Percentiles rank a stretch among this genome's conserved stretches.
These are phyloP conservation scores for Venustoraphidia nigricollis DNA, from an alignment of 2,888 invertebrate species.

Conservation along the genomic window DNA sequence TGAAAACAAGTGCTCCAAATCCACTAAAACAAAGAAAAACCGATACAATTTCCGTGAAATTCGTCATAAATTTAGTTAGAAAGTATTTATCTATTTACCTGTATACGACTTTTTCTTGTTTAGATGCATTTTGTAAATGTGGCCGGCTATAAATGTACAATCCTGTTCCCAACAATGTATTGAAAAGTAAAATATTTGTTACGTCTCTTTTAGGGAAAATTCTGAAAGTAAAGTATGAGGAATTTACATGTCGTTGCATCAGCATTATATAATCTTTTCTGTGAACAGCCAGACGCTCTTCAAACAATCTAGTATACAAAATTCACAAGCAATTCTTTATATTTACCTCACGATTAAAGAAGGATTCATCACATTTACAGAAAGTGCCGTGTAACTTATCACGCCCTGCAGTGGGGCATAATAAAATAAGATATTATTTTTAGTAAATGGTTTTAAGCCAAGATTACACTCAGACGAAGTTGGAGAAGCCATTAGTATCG, in stretches of 20 bases:
- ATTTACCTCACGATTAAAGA: slow-evolving; percentile 52
- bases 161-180: slow-evolving; percentile 67
- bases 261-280: neutral
- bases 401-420: slow-evolving; percentile 64
- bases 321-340: too few species aligned
- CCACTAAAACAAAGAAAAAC: slow-evolving; percentile 25
- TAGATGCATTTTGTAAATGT: slow-evolving; percentile 51
- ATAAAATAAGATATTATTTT: slow-evolving; percentile 54
- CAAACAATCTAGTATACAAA: neutral
- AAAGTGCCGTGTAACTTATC: slow-evolving; percentile 60
- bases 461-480: neutral
- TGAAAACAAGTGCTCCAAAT: slow-evolving; percentile 66
- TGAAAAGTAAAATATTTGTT: slow-evolving; percentile 66
- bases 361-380: slow-evolving; percentile 76
- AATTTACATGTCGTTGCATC: neutral
- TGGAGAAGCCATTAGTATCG: neutral
- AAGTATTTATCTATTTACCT: slow-evolving; percentile 31
- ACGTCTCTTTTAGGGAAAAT: slow-evolving; percentile 58
- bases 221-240: slow-evolving; percentile 30
- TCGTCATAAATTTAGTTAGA: slow-evolving; percentile 2
- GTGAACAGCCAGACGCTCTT: too few species aligned
- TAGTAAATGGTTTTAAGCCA: slow-evolving; percentile 47
- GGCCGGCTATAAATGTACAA: slow-evolving; percentile 69
- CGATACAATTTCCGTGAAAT: slow-evolving; percentile 1
- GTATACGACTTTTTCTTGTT: slow-evolving; percentile 46